Evolutionary conservation across 1,140 invertebrate species (phyloP).

Genomic region (Danaus plexippus): DNA sequence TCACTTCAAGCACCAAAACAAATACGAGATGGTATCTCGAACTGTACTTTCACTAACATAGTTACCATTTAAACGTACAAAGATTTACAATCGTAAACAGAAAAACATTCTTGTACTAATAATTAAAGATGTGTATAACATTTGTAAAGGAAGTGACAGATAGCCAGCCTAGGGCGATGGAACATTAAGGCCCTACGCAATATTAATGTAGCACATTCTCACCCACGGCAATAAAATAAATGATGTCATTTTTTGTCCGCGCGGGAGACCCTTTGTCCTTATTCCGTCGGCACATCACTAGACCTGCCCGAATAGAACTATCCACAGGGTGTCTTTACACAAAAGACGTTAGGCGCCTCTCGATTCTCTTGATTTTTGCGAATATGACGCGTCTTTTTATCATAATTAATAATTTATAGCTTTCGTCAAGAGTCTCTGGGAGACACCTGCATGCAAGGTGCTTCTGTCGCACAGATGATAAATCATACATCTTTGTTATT

Average conservation of each 20-base stretch:
- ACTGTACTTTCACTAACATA: no score
- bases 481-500: constrained; percentile 37
- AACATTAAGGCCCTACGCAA: constrained; percentile 60
- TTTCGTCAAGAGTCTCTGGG: constrained; percentile 52
- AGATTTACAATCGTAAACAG: no score
- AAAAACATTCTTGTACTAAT: no score
- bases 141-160: constrained; percentile 38
- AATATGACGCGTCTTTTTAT: constrained; percentile 54
- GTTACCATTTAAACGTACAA: no score
- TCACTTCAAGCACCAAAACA: no score
- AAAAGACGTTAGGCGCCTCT: constrained; percentile 62
- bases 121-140: neutral
- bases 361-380: constrained; percentile 49
- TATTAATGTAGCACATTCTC: constrained; percentile 68
- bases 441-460: constrained; percentile 60
- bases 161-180: constrained; percentile 56
- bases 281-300: constrained; percentile 41
- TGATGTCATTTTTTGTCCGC: constrained; percentile 70
- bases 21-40: no score
- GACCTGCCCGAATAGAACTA: constrained; percentile 36
- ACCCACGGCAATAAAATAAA: constrained; percentile 69
- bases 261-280: constrained; percentile 56
- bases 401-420: constrained; percentile 70
- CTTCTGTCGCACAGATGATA: constrained; percentile 54
- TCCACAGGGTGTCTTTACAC: constrained; percentile 57